These are phyloP conservation scores for Cynopterus sphinx DNA, from an alignment of 2,797 vertebrate species.

Conservation along the genomic window DNA sequence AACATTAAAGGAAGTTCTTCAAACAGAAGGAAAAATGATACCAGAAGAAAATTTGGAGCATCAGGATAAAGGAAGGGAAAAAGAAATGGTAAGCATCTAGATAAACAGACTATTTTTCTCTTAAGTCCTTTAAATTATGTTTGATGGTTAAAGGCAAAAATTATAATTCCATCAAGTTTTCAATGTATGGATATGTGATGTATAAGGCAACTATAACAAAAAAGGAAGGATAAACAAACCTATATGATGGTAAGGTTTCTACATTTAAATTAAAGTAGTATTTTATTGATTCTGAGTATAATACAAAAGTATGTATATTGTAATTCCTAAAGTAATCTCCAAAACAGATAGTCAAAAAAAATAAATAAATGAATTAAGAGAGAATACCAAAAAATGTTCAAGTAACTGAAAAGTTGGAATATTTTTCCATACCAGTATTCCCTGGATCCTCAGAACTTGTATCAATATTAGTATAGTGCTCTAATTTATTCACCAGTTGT, in stretches of 20 bases:
- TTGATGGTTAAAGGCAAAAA: neutral
- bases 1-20: neutral
- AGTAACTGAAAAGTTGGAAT: neutral
- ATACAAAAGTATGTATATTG: neutral
- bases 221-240: neutral
- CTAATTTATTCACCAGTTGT: conserved; percentile 92
- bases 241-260: neutral
- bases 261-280: neutral
- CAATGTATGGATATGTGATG: neutral
- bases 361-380: neutral
- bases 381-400: neutral
- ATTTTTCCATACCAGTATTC: conserved; percentile 85
- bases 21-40: neutral
- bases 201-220: neutral
- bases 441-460: conserved; percentile 85
- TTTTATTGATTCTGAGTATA: neutral
- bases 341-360: neutral
- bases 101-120: neutral
- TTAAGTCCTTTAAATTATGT: neutral
- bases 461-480: conserved; percentile 93
- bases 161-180: neutral
- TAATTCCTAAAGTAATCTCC: neutral
- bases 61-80: neutral
- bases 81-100: neutral
- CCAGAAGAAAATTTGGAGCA: neutral